phyloP scores from a whole-genome alignment of 2,797 vertebrate species.

The Buphagus erythrorhynchus region DNA sequence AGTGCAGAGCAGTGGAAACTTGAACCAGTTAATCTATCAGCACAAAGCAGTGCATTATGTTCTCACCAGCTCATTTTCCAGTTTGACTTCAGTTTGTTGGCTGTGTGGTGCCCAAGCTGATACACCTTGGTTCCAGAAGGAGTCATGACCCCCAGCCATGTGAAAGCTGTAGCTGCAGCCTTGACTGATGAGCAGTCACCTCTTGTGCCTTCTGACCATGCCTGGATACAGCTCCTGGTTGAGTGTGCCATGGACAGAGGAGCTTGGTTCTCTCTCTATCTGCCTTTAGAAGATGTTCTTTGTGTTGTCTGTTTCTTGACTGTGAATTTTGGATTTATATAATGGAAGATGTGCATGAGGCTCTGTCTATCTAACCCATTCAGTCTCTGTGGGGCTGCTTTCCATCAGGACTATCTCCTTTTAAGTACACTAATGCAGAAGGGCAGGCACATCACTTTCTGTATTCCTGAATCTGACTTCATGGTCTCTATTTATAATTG shows the following conservation, averaged over 20 bases:
- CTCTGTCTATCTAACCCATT: not conserved
- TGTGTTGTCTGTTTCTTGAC: not conserved
- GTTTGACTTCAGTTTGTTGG: not conserved
- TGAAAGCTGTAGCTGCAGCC: not conserved
- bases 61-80: not conserved
- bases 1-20: not conserved
- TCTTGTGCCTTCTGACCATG: rapidly evolving
- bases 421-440: not conserved
- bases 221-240: not conserved
- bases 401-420: not conserved
- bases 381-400: not conserved
- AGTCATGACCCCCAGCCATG: rapidly evolving
- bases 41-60: not conserved
- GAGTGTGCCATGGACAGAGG: not conserved
- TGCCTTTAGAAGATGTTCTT: not conserved
- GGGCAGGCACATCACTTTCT: not conserved
- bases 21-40: not conserved
- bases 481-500: not conserved
- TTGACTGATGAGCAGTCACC: not conserved
- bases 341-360: rapidly evolving
- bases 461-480: not conserved
- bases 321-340: not conserved
- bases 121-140: not conserved
- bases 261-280: not conserved
- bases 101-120: not conserved